Percentiles rank a stretch among this genome's conserved stretches.
phyloP scores from a whole-genome alignment of 35 echinoderm and acorn worm genomes.

The Ophioderma brevispina region DNA sequence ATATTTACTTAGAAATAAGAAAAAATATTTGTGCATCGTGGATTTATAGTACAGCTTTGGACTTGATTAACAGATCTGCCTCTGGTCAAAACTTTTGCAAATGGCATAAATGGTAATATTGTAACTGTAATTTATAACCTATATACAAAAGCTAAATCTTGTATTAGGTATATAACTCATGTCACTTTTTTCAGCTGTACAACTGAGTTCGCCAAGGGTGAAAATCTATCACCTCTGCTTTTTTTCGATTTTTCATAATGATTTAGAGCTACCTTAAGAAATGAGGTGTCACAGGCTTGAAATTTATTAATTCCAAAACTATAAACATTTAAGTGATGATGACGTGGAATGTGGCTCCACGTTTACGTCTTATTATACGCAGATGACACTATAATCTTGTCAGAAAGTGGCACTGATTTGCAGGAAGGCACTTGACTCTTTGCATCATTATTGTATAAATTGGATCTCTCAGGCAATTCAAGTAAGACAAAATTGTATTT shows the following conservation, averaged over 20 bases:
- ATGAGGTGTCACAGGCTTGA: not conserved
- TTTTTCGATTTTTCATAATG: conserved; percentile 8
- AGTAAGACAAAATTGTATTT: too few relatives aligned
- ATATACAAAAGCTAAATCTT: not conserved
- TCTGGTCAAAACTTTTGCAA: not conserved
- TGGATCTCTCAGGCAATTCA: too few relatives aligned
- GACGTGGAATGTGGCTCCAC: not conserved
- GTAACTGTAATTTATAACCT: not conserved
- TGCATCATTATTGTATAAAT: too few relatives aligned
- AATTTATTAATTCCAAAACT: not conserved
- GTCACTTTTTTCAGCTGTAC: not conserved
- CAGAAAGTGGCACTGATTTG: not conserved
- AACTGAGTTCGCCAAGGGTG: not conserved
- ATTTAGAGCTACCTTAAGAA: not conserved
- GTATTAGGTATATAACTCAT: not conserved
- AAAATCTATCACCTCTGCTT: not conserved
- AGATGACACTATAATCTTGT: not conserved
- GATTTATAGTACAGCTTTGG: not conserved
- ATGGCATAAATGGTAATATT: not conserved
- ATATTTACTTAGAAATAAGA: not conserved
- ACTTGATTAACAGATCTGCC: not conserved
- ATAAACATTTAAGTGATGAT: not conserved
- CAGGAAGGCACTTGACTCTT: not conserved
- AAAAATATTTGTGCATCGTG: not conserved
- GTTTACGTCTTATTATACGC: not conserved